Evolutionary conservation across 2,797 vertebrate genomes (phyloP).

Genomic region (Buceros bicornis): DNA sequence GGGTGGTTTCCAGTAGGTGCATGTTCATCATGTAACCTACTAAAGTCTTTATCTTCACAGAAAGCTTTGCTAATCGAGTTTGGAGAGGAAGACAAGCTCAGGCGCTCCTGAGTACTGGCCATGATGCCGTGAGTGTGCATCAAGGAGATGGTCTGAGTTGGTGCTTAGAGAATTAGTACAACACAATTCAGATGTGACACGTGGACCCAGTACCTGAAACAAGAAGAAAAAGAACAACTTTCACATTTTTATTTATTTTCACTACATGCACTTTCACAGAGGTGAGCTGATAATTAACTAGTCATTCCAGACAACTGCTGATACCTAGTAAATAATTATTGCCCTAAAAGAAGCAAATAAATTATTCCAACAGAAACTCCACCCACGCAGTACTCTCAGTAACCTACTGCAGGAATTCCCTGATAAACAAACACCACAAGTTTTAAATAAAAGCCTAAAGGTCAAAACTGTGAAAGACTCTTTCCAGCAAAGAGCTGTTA

Average conservation of each 20-base stretch:
- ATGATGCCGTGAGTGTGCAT: slow-evolving; percentile 93
- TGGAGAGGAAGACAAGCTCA: slow-evolving; percentile 90
- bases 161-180: slow-evolving; percentile 45
- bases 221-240: background rate
- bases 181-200: background rate
- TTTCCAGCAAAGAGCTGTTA: background rate
- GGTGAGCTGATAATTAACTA: slow-evolving; percentile 57
- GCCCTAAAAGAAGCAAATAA: slow-evolving; percentile 10
- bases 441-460: background rate
- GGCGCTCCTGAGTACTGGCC: slow-evolving; percentile 94
- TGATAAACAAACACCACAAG: background rate
- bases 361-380: slow-evolving; percentile 35
- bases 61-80: slow-evolving; percentile 87
- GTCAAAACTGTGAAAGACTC: background rate
- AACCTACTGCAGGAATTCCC: background rate
- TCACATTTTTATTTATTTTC: slow-evolving; percentile 13
- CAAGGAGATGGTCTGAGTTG: slow-evolving; percentile 69
- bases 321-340: slow-evolving; percentile 53
- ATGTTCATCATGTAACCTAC: slow-evolving; percentile 67
- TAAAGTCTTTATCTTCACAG: slow-evolving; percentile 89
- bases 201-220: slow-evolving; percentile 61
- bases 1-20: slow-evolving; percentile 40
- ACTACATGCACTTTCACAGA: background rate
- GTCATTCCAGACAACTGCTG: background rate
- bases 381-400: background rate